phyloP scores from a whole-genome alignment of 2,797 vertebrate species.

The Enteromius mattozi region DNA sequence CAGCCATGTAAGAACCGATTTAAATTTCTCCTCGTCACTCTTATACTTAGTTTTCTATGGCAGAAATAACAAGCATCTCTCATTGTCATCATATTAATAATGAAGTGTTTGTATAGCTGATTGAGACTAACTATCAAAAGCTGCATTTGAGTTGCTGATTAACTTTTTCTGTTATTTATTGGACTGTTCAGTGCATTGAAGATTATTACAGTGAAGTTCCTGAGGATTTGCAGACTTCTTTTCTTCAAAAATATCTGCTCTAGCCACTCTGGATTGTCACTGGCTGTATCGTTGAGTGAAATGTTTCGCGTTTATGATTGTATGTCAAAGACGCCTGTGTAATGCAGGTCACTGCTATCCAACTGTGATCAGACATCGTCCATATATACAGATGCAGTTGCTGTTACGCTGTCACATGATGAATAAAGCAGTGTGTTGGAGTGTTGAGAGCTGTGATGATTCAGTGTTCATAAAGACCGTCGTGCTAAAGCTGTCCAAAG shows the following conservation, averaged over 20 bases:
- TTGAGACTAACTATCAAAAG: slow-evolving; percentile 50
- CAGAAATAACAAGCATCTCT: slow-evolving; percentile 13
- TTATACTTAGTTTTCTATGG: slow-evolving; percentile 9
- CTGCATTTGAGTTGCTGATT: slow-evolving; percentile 22
- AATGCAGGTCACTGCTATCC: slow-evolving; percentile 22
- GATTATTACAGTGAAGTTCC: slow-evolving; percentile 23
- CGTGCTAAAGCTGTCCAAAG: slow-evolving; percentile 44
- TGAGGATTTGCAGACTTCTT: slow-evolving; percentile 20
- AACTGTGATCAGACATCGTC: slow-evolving; percentile 2
- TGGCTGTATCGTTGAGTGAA: slow-evolving; percentile 26
- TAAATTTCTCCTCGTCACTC: slow-evolving; percentile 34
- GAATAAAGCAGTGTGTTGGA: slow-evolving; percentile 27
- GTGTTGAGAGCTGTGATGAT: slow-evolving; percentile 19
- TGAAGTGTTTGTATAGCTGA: slow-evolving; percentile 18
- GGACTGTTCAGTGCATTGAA: slow-evolving; percentile 28
- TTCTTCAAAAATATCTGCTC: slow-evolving; percentile 3
- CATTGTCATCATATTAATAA: slow-evolving; percentile 21
- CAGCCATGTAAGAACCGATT: slow-evolving; percentile 48
- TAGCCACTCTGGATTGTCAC: not conserved
- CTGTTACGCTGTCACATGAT: slow-evolving; percentile 12
- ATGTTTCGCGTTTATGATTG: not conserved
- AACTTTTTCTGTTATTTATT: slow-evolving; percentile 42
- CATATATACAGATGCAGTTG: slow-evolving; percentile 13
- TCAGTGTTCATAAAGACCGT: not conserved
- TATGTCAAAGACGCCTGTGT: not conserved